Evolutionary conservation across 2,113 vertebrate genomes (phyloP), one percentile per base, ranked within the genome.

Genomic region (Hystrix brachyura): DNA sequence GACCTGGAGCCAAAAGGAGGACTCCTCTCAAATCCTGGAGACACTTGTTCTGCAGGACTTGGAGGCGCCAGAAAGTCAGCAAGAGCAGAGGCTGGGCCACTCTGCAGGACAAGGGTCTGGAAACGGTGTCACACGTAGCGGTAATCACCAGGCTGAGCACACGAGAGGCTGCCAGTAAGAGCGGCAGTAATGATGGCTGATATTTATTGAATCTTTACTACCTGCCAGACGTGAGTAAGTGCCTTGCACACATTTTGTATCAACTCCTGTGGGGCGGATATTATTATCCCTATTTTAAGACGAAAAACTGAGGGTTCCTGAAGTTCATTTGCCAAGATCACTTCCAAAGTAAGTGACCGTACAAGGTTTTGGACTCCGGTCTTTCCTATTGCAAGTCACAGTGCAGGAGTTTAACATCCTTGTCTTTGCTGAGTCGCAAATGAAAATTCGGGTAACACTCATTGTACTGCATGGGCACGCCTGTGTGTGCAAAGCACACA

Each of bases 391-490:
- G 21, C 67, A 69, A 23, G 21, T 67, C 43, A 55, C 23, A 21
- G 48, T 55, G 3, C 38, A 38, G 48, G 64, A 90, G 32, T 34
- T 83, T 27, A 8, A 38, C 27, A 32, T 60, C 48, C 55, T 32
- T 60, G 11, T 38, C 21, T 60, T 85, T 76, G 78, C 71, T 34
- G 25, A 5, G 43, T 57, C 38, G 48, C 60, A 92, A 60, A 32
- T 17, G 62, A 83, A 86, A 67, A 53, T 8, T 7, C 19, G 13
- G 64, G 34, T 19, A 18, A 32, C 46, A 0, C 21, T 34, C 32
- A 0, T 1, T 43, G 72, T 9, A 43, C 3, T 2, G 4, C 23
- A 6, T 0, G 4, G 7, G 15, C 27, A 57, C 55, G 23, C 18
- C 11, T 10, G 46, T 55, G 23, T 7, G 57, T 57, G 3, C 14